These are phyloP conservation scores for Acanthisitta chloris DNA, from an alignment of 2,113 vertebrate genomes.

Conservation along the genomic window DNA sequence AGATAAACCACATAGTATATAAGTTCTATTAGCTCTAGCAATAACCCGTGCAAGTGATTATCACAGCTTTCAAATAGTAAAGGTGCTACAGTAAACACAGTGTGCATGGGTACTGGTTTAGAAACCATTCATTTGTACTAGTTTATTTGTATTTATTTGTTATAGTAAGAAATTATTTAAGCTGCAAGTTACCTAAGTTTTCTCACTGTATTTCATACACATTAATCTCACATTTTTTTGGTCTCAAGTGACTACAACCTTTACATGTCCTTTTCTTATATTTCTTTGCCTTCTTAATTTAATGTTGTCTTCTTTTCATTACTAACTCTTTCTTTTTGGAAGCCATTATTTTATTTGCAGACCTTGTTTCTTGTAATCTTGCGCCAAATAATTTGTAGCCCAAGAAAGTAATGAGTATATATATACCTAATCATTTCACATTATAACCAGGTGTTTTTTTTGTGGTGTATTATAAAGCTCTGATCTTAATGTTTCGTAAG, in stretches of 20 bases:
- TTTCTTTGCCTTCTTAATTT: not conserved
- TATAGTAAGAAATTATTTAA: not conserved
- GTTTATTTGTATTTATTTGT: not conserved
- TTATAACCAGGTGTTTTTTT: not conserved
- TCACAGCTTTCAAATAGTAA: not conserved
- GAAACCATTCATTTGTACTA: not conserved
- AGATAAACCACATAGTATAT: not conserved
- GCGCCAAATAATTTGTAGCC: not conserved
- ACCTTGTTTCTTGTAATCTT: not conserved
- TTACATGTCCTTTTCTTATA: not conserved
- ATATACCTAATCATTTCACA: not conserved
- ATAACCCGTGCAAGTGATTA: not conserved
- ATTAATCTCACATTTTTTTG: not conserved
- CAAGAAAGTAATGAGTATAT: not conserved
- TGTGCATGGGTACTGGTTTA: not conserved
- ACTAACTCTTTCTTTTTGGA: not conserved
- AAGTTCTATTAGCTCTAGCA: not conserved
- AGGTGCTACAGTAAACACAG: not conserved
- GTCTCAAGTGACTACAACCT: not conserved
- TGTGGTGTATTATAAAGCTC: not conserved
- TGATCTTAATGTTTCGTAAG: not conserved
- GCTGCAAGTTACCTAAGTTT: not conserved
- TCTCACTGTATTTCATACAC: not conserved
- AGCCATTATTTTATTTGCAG: not conserved
- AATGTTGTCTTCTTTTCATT: not conserved